Evolutionary conservation across 2,888 invertebrate species (phyloP).

Genomic region (Lycaena phlaeas): DNA sequence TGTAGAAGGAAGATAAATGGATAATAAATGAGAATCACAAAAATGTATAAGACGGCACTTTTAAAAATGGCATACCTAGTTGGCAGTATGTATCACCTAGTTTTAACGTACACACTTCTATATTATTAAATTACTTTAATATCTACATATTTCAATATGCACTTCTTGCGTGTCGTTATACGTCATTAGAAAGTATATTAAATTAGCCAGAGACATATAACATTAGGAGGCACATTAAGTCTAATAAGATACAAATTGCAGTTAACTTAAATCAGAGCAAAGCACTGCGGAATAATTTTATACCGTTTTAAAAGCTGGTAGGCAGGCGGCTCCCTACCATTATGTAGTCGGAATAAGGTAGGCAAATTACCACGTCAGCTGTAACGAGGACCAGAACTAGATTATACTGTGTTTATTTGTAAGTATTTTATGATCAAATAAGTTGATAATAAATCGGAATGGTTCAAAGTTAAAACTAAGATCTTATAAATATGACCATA

Average conservation of each 20-base stretch:
- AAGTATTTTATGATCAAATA: too few relatives aligned
- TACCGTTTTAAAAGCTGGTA: slow-evolving; percentile 4
- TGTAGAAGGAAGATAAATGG: too few relatives aligned
- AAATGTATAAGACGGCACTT: too few relatives aligned
- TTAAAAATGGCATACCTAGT: too few relatives aligned
- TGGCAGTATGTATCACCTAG: too few relatives aligned
- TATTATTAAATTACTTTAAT: neutral
- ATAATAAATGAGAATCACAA: too few relatives aligned
- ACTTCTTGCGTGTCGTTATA: neutral
- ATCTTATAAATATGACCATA: too few relatives aligned
- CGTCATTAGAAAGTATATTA: slow-evolving; percentile 8
- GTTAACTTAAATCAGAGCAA: slow-evolving; percentile 2
- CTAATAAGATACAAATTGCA: slow-evolving; percentile 5
- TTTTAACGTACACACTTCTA: neutral
- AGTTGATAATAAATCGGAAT: too few relatives aligned
- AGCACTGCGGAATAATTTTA: neutral
- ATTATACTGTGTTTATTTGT: too few relatives aligned
- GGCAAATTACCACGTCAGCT: slow-evolving; percentile 1
- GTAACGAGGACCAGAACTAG: neutral
- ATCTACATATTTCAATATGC: neutral
- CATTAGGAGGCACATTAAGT: neutral
- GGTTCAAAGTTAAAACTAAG: too few relatives aligned
- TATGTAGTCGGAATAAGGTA: slow-evolving; percentile 2
- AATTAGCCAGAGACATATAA: neutral
- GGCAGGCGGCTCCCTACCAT: neutral